phyloP scores from a whole-genome alignment of 1,140 invertebrate species.

The Agrilus planipennis region DNA sequence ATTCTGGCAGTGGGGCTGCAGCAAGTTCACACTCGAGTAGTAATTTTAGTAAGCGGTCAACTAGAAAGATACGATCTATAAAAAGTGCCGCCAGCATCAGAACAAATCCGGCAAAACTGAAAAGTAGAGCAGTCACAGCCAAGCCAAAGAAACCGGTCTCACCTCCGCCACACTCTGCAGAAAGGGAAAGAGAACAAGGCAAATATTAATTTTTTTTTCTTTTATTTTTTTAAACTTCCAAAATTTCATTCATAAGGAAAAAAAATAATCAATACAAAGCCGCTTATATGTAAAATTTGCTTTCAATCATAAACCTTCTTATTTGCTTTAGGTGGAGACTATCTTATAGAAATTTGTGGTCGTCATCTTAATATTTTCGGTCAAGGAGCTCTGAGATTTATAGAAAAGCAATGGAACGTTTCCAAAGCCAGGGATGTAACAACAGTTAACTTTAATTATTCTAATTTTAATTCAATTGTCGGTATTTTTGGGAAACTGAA shows the following conservation, averaged over 20 bases:
- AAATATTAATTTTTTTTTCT: too few relatives aligned
- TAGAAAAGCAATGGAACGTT: slow-evolving; percentile 73
- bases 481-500: slow-evolving; percentile 70
- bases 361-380: slow-evolving; percentile 80
- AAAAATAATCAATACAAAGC: too few relatives aligned
- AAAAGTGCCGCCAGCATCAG: slow-evolving; percentile 43
- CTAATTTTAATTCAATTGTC: slow-evolving; percentile 76
- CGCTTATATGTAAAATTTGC: background rate
- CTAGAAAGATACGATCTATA: slow-evolving; percentile 38
- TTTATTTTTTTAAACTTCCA: too few relatives aligned
- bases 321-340: slow-evolving; percentile 57
- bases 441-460: slow-evolving; percentile 79
- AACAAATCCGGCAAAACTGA: slow-evolving; percentile 22
- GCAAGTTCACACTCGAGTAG: slow-evolving; percentile 32
- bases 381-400: slow-evolving; percentile 68
- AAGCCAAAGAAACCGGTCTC: slow-evolving; percentile 40
- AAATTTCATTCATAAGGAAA: too few relatives aligned
- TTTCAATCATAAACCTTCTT: slow-evolving; percentile 4
- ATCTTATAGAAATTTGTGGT: slow-evolving; percentile 80
- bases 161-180: slow-evolving; percentile 19
- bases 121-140: slow-evolving; percentile 45
- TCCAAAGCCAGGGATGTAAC: slow-evolving; percentile 61
- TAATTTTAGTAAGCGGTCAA: slow-evolving; percentile 36
- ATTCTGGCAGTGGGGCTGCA: slow-evolving; percentile 12
- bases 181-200: slow-evolving; percentile 63